Conservation (phyloP, 2,113 vertebrate species). For the Hassar affinis region DNA sequence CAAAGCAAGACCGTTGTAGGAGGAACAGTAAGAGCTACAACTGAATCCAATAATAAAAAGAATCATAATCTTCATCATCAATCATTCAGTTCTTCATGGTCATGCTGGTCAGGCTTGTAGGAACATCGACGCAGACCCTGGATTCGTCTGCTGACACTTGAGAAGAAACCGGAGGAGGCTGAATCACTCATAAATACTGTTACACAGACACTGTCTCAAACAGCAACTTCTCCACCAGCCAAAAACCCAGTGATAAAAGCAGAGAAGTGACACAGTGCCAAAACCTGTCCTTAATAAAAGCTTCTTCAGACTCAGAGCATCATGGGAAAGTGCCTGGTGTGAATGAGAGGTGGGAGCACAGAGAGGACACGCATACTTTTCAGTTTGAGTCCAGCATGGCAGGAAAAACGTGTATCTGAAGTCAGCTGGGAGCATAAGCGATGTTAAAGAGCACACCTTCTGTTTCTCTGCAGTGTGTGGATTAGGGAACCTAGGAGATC, state of each 20-base stretch:
- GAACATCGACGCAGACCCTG: background rate
- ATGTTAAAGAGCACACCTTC: conserved; percentile 50
- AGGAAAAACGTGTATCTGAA: conserved; percentile 30
- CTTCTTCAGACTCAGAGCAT: conserved; percentile 31
- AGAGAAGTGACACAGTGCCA: conserved; percentile 23
- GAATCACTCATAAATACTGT: background rate
- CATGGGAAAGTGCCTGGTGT: conserved; percentile 41
- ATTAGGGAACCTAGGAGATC: conserved; percentile 28
- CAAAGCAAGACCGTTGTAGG: too few relatives aligned
- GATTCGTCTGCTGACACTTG: background rate
- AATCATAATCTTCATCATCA: background rate
- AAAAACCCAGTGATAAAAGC: background rate
- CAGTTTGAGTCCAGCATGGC: conserved; percentile 5
- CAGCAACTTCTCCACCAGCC: background rate
- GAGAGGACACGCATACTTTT: conserved; percentile 34
- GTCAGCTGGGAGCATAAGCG: conserved; percentile 40
- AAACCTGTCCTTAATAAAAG: conserved; percentile 3
- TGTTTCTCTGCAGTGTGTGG: conserved; percentile 35
- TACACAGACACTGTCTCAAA: background rate
- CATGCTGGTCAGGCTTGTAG: background rate
- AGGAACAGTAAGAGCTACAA: background rate
- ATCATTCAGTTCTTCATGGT: too few relatives aligned
- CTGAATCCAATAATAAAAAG: background rate
- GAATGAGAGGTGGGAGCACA: conserved; percentile 37
- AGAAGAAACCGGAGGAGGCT: background rate